phyloP scores from a whole-genome alignment of 2,797 vertebrate species.

The Luscinia megarhynchos region DNA sequence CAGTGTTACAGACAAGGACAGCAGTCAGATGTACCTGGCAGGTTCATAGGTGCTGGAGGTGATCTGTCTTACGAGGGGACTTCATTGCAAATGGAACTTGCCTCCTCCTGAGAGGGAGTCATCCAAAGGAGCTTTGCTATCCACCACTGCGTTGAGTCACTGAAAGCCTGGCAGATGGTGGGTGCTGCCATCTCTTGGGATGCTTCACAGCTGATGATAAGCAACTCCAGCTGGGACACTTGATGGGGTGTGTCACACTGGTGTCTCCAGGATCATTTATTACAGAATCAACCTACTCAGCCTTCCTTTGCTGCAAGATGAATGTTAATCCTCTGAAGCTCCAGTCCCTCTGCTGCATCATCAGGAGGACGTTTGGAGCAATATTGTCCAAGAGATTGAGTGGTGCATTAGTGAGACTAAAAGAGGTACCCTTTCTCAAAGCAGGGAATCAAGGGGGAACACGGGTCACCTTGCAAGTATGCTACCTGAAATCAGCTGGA shows the following conservation, averaged over 20 bases:
- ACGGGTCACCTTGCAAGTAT: not conserved
- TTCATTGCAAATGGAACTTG: not conserved
- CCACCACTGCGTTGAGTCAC: not conserved
- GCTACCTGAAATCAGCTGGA: not conserved
- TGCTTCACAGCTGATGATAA: not conserved
- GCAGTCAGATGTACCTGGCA: not conserved
- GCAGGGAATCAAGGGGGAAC: not conserved
- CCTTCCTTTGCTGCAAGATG: not conserved
- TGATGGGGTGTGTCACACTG: not conserved
- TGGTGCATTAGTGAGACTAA: not conserved
- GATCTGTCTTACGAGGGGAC: not conserved
- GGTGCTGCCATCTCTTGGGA: not conserved
- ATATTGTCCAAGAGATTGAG: not conserved
- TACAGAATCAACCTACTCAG: not conserved
- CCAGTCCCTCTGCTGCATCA: not conserved
- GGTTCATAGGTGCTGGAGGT: not conserved
- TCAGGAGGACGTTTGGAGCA: not conserved
- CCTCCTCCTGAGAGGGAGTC: not conserved
- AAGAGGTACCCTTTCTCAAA: not conserved
- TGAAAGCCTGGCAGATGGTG: not conserved
- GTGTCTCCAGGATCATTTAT: not conserved
- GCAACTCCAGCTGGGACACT: not conserved
- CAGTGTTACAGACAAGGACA: not conserved
- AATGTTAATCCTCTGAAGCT: not conserved
- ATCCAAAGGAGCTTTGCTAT: not conserved